phyloP scores from a whole-genome alignment of 1,140 invertebrate genomes.

The Musca domestica region DNA sequence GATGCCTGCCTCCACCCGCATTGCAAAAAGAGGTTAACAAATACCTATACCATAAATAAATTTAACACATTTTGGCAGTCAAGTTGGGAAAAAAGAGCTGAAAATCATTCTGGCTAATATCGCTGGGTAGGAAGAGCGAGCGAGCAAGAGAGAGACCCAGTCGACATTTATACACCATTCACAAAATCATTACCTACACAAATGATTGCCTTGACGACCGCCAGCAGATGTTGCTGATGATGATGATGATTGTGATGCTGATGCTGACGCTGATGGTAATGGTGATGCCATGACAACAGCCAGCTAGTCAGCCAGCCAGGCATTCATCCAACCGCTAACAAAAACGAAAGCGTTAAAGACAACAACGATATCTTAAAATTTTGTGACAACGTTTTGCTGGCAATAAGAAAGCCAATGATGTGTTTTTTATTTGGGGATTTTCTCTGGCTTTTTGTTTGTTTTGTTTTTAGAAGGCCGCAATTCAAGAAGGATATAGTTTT shows the following conservation, averaged over 20 bases:
- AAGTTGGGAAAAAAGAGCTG: neutral
- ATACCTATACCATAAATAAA: neutral
- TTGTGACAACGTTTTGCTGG: conserved; percentile 14
- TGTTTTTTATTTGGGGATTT: too few relatives aligned
- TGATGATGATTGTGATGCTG: conserved; percentile 1
- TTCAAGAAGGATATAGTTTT: neutral
- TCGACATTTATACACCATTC: conserved; percentile 13
- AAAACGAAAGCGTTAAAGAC: neutral
- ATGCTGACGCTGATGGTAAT: neutral
- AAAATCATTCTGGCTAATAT: neutral
- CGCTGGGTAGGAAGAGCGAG: neutral
- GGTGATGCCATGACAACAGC: neutral
- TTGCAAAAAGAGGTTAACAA: neutral
- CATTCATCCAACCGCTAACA: neutral
- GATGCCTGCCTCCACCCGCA: too few relatives aligned
- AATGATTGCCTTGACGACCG: conserved; percentile 16
- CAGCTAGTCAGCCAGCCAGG: neutral
- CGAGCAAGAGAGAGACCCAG: too few relatives aligned
- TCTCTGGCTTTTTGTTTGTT: neutral
- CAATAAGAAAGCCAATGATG: neutral
- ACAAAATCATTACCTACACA: conserved; percentile 21
- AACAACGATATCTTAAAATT: conserved; percentile 3
- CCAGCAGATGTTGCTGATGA: conserved; percentile 20
- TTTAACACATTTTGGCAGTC: neutral
- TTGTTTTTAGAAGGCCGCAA: conserved; percentile 8